Evolutionary conservation across 2,888 invertebrate genomes (phyloP), one percentile per base, ranked within the genome.

Genomic region (Stegana nigrithorax): DNA sequence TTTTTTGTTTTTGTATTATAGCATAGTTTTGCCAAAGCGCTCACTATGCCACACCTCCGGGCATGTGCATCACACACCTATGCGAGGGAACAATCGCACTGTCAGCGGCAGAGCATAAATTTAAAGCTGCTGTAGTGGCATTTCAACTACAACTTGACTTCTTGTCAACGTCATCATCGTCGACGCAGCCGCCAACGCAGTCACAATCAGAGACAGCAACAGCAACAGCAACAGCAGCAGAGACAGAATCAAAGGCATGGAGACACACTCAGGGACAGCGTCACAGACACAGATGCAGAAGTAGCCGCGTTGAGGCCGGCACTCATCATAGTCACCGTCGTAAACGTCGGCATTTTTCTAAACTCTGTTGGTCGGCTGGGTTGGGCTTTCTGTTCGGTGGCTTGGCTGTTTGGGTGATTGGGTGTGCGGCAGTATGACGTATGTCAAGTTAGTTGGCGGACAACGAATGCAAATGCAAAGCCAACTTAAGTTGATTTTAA

Each of bases 401-500:
- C n/a, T n/a, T n/a, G n/a, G n/a, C n/a, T n/a, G n/a, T n/a, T n/a
- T n/a, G n/a, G n/a, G n/a, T n/a, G n/a, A n/a, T n/a, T n/a, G n/a
- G n/a, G n/a, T n/a, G n/a, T n/a, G n/a, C n/a, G n/a, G n/a, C n/a
- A n/a, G n/a, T n/a, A n/a, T n/a, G n/a, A n/a, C n/a, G n/a, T 39
- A 6, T 4, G 29, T 29, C 6, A 29, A 29, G 17, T 4, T 17
- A n/a, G 21, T 25, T 51, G 51, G 14, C 19, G 23, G 14, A n/a
- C 53, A 26, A 10, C 39, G 10, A 45, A 32, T 55, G 32, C 10
- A 69, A 73, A 82, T 80, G 82, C 80, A 82, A 82, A 81, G 83
- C 80, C 80, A 81, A 75, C 80, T 80, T 81, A 81, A 82, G 81
- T 81, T 81, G 76, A 77, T 80, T 78, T 81, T 76, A 80, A 80